phyloP scores from a whole-genome alignment of 2,113 vertebrate species.

The Dromas ardeola region DNA sequence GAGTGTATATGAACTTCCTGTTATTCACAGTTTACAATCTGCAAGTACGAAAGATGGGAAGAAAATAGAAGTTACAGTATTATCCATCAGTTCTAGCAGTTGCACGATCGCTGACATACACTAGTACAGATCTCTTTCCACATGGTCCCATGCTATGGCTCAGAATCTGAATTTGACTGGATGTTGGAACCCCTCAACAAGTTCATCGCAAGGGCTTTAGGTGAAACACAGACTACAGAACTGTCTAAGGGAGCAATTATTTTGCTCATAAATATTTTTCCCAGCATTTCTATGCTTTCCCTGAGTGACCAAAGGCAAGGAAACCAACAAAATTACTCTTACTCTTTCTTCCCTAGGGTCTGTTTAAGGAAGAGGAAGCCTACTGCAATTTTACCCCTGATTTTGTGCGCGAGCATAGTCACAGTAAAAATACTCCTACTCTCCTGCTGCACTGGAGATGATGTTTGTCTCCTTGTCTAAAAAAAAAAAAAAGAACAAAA shows the following conservation, averaged over 20 bases:
- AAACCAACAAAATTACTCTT: background rate
- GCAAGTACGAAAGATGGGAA: background rate
- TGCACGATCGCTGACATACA: background rate
- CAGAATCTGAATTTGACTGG: background rate
- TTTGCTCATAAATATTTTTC: background rate
- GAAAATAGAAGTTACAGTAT: background rate
- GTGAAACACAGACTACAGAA: background rate
- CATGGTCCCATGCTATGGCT: background rate
- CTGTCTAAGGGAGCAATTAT: background rate
- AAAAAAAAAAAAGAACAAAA: background rate
- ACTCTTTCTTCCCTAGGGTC: background rate
- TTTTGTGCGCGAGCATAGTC: background rate
- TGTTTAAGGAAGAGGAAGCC: background rate
- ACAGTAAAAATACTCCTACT: background rate
- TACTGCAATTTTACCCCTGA: background rate
- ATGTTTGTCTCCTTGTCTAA: background rate
- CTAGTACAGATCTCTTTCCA: fast-evolving
- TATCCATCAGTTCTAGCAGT: background rate
- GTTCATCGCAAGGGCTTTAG: background rate
- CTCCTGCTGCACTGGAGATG: background rate
- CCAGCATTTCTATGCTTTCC: background rate
- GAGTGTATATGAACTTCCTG: background rate
- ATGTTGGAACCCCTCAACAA: background rate
- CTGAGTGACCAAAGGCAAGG: background rate
- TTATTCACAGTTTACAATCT: background rate